Evolutionary conservation across 2,113 vertebrate genomes (phyloP).

Genomic region (Gnathonemus echidnorhynchus): DNA sequence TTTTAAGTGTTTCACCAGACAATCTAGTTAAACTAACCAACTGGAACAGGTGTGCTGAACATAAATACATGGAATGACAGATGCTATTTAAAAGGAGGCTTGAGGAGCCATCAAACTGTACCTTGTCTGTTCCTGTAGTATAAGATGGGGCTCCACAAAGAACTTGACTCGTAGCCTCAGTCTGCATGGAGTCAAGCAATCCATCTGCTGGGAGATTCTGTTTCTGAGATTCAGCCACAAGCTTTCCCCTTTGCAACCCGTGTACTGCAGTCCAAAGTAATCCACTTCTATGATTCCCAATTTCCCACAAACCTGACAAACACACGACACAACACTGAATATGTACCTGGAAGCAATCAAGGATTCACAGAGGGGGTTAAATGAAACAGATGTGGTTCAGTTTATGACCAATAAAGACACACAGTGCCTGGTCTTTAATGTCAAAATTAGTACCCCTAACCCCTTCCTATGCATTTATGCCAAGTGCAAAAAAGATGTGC

Average conservation of each 20-base stretch:
- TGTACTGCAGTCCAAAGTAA: conserved; percentile 96
- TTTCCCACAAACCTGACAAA: conserved; percentile 82
- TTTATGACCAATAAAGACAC: neutral
- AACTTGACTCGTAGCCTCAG: conserved; percentile 91
- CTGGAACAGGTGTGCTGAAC: neutral
- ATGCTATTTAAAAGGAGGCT: neutral
- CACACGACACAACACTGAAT: neutral
- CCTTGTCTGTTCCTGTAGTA: conserved; percentile 96
- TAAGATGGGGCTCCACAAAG: conserved; percentile 96
- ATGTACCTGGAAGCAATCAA: neutral
- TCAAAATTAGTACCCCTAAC: neutral
- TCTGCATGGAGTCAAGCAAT: conserved; percentile 81
- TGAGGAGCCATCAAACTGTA: conserved; percentile 37
- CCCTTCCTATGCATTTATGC: neutral
- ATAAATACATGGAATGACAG: neutral
- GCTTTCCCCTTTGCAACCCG: conserved; percentile 89
- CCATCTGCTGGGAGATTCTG: conserved; percentile 95
- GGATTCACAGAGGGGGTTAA: neutral
- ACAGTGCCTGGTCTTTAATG: neutral
- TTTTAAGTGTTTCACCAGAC: neutral
- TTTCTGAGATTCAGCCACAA: conserved; percentile 97
- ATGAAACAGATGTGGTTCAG: neutral
- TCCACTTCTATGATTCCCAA: conserved; percentile 94
- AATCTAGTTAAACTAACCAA: neutral
- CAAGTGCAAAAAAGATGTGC: neutral